A percentile compares a stretch with the other conserved stretches of the same genome.
Evolutionary conservation across 2,113 vertebrate species (phyloP).

Genomic region (Ovis canadensis): DNA sequence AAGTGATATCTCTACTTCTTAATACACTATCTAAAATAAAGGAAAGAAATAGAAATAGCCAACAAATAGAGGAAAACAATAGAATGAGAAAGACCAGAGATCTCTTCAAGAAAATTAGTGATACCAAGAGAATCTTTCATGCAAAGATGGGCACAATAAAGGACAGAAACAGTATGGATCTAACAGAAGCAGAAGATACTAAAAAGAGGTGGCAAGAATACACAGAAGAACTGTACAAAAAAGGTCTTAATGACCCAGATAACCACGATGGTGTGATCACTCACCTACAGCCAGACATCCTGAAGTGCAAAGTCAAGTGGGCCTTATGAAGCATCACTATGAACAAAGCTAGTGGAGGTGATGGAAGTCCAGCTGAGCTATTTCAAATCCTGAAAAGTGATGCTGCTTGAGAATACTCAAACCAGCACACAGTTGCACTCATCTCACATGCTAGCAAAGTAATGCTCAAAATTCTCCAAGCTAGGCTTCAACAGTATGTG

Average conservation of each 20-base stretch:
- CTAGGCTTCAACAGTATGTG: background rate
- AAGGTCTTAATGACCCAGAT: background rate
- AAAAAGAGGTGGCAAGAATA: background rate
- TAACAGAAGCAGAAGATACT: background rate
- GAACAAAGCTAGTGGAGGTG: background rate
- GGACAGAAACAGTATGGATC: background rate
- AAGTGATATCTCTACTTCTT: background rate
- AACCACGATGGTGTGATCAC: background rate
- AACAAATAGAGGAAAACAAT: background rate
- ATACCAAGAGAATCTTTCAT: background rate
- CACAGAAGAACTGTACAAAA: background rate
- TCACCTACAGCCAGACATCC: background rate
- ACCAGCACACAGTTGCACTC: background rate
- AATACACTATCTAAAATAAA: background rate
- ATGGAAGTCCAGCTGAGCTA: background rate
- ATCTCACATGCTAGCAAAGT: background rate
- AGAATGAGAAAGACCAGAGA: background rate
- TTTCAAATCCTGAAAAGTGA: background rate
- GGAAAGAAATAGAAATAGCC: background rate
- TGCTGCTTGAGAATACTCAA: background rate
- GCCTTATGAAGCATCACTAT: background rate
- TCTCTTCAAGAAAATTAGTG: background rate
- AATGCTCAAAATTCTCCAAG: background rate
- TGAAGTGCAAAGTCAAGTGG: background rate
- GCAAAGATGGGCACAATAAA: background rate